Evolutionary conservation across 2,888 invertebrate species (phyloP), one percentile per base, ranked within the genome.

Genomic region (Euzetes globulus): DNA sequence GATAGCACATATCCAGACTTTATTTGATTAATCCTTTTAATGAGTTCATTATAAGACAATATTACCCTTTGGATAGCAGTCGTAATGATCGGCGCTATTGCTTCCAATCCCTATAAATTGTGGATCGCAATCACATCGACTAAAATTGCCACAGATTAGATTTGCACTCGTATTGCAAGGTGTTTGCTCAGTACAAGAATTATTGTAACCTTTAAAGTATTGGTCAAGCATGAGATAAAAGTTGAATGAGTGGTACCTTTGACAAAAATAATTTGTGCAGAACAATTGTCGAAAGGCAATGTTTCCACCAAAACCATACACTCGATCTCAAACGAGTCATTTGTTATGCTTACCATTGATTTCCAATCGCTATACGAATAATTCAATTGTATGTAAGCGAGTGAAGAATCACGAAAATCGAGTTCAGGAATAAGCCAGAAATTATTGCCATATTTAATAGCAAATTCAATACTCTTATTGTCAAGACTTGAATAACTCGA

Each of bases 51-150:
- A n/a, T 27, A 25, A 70, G 19, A 41, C 47, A 9, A 4, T 45
- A 45, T 25, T 70, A 70, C 70, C 70, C 17, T 45, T 45, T 25
- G 70, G 19, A 27, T 25, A 47, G 70, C 70, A 70, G 7, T 70
- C 27, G 47, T 70, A 17, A 25, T 70, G 19, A 70, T 17, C 41
- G 27, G 25, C 3, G 15, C 47, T 47, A 47, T 45, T 45, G 25
- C 45, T 27, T 41, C 25, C 19, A 27, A 70, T 70, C 5, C 7
- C 19, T 17, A 25, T 47, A 47, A 25, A 70, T 25, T 70, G 11
- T 11, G 41, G 25, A 27, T n/a, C 27, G 19, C 70, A 70, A 3
- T 47, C 45, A 70, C 70, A 70, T 47, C 15, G 7, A 29, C 3
- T 19, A 0, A 1, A n/a, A 65, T n/a, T 19, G 19, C 13, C 6